Evolutionary conservation across 2,888 invertebrate genomes (phyloP).

Genomic region (Cetonia aurata): DNA sequence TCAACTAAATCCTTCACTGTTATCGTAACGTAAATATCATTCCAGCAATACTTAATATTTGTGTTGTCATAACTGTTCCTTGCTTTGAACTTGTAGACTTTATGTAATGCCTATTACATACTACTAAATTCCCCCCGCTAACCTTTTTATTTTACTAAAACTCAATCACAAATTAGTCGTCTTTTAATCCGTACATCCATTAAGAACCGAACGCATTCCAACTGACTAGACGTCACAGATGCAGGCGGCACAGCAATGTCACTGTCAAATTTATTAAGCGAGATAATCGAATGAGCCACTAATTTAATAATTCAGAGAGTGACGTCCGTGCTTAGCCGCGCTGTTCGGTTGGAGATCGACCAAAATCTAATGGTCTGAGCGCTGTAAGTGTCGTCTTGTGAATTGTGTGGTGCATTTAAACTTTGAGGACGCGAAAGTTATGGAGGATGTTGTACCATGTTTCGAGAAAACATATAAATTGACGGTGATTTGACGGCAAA

Average conservation of each 20-base stretch:
- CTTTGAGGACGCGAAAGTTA: conserved; percentile 12
- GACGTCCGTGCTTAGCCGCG: neutral
- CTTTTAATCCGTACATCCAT: neutral
- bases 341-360: conserved; percentile 23
- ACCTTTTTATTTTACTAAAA: no score
- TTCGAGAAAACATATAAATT: no score
- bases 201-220: conserved; percentile 8
- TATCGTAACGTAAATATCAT: no score
- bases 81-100: no score
- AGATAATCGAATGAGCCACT: conserved; percentile 16
- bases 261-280: conserved; percentile 32
- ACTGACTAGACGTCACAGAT: neutral
- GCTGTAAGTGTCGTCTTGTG: neutral
- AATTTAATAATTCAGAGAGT: conserved; percentile 32
- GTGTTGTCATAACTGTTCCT: no score
- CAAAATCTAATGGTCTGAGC: conserved; percentile 24
- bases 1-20: no score
- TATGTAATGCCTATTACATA: no score
- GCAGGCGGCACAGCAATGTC: conserved; percentile 20
- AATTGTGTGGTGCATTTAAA: conserved; percentile 2
- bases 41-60: no score
- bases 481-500: no score
- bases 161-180: neutral
- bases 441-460: conserved; percentile 8
- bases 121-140: no score